Conservation (phyloP, 2,113 vertebrate species). For the Calypte anna region DNA sequence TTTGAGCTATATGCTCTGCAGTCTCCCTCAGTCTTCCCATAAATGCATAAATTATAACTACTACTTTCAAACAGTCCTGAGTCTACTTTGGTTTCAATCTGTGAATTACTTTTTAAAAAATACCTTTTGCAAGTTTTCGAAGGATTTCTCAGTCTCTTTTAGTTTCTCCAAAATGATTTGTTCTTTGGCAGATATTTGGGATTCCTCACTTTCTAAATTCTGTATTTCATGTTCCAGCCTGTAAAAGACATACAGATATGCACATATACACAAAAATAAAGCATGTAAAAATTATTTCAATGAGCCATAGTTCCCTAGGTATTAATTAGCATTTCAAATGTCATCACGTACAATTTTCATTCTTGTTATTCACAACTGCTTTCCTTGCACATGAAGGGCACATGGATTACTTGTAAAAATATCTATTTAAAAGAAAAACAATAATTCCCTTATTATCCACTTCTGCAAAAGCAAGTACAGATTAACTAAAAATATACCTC, state of each 20-base stretch:
- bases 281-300: background rate
- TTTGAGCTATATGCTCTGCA: background rate
- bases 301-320: background rate
- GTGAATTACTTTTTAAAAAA: background rate
- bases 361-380: background rate
- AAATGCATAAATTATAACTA: background rate
- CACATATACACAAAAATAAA: conserved; percentile 46
- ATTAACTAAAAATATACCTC: background rate
- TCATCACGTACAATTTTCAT: background rate
- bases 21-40: background rate
- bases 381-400: background rate
- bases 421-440: background rate
- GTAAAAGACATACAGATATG: conserved; percentile 72
- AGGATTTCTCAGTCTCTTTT: conserved; percentile 91
- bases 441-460: background rate
- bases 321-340: background rate
- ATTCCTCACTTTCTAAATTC: conserved; percentile 92
- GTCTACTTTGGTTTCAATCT: background rate
- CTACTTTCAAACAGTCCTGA: background rate
- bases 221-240: conserved; percentile 94
- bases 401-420: background rate
- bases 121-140: conserved; percentile 94
- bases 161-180: conserved; percentile 92
- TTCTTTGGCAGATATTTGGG: conserved; percentile 96
- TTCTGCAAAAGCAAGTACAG: background rate